Evolutionary conservation across 2,113 vertebrate species (phyloP), one percentile per base, ranked within the genome.

Genomic region (Excalfactoria chinensis): DNA sequence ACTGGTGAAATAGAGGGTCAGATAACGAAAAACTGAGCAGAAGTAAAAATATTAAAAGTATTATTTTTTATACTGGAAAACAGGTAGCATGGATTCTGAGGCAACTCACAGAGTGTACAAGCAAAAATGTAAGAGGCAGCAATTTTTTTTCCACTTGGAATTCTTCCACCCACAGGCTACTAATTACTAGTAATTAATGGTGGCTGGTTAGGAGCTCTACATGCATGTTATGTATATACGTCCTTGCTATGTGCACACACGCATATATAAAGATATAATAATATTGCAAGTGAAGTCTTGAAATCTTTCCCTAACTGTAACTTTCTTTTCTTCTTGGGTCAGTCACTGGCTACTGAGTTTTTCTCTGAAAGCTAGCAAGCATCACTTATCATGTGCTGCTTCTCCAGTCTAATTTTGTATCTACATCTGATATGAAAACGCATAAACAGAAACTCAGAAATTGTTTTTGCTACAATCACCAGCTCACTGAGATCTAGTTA

Each of bases 251-350:
- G 55, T 70, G 64, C 12, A 32, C 44, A 49, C 10, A 40, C 32
- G 43, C 8, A 7, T 1, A 23, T 5, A 13, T 3, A 4, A 35
- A 15, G 9, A 5, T 1, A 4, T 1, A 2, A 5, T 1, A 2
- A 3, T 5, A 46, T 3, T 40, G 51, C 48, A 49, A 6, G 26
- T 62, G 59, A 44, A 73, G 11, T 11, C 55, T 16, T 23, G 59
- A 37, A 41, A 72, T 64, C 2, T 64, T 62, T 51, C 69, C 66
- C 67, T 68, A 30, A 7, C 72, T 44, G 49, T 64, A 34, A 7
- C 64, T 74, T 62, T 51, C 23, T 49, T 60, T 44, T 46, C 13
- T 15, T 43, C 11, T 4, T 46, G 69, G 43, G 16, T 40, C 72
- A 46, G 7, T 28, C 18, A 4, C 7, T 71, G 26, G 10, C 58